Base-by-base conservation (phyloP, 2,888 invertebrate species). In the Pristionchus mayeri region DNA sequence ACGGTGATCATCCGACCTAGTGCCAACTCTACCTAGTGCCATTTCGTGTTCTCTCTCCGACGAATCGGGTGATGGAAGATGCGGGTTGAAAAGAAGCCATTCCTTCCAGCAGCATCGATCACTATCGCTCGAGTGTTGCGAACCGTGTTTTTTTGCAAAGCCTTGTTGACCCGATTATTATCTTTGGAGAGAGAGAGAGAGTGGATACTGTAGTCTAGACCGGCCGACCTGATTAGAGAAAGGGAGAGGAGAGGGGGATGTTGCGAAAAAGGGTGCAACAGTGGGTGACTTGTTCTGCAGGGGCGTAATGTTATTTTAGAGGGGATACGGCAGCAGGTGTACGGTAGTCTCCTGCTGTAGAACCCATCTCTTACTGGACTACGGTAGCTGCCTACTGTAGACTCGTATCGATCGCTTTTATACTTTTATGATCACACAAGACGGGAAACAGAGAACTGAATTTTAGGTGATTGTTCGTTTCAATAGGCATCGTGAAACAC, bases 171-270 rank as follows among this genome's bases (percentile, higher is more conserved):
- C 44, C 54, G 54, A 54, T 54, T 21, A 21, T 54, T 54, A 54
- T 54, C 54, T 54, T 54, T 13, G n/a, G 54, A 7, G 54, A 7
- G 34, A 21, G 30, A 34, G 71, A 54, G 16, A n/a, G n/a, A n/a
- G n/a, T n/a, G 54, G n/a, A 18, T 63, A 63, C 63, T 30, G 63
- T 63, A 63, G 63, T 63, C 63, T 71, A 71, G 71, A 71, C 71
- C 40, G 40, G 40, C 3, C 37, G 71, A 71, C 71, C 71, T 71
- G 71, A 71, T 40, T 71, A 44, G 16, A 24, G 44, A 40, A 6
- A 34, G 27, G 30, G 60, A 30, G 13, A 16, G 60, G 63, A 44
- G 40, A 24, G 37, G 40, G 40, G 13, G 24, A 44, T 71, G 71
- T 71, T 71, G 71, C 71, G 71, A 71, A n/a, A 44, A 9, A 6